A percentile compares a stretch with the other conserved stretches of the same genome.
Conservation (phyloP, 1,140 invertebrate species). For the Heliconius nattereri region DNA sequence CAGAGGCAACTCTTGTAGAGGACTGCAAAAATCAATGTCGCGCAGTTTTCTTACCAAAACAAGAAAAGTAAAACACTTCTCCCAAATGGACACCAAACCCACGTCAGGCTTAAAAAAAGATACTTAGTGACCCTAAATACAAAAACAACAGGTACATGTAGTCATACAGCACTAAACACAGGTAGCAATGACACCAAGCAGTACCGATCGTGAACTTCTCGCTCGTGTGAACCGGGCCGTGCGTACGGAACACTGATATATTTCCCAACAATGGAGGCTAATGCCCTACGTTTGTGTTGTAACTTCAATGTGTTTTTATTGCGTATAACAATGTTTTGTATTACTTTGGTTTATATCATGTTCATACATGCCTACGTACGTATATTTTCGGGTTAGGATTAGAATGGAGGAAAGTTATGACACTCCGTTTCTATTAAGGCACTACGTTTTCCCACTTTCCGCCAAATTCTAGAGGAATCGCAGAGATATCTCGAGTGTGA, state of each 20-base stretch:
- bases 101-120: no score
- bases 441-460: no score
- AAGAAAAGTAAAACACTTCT: no score
- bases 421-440: not conserved
- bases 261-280: constrained; percentile 42
- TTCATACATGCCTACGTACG: no score
- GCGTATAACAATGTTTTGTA: constrained; percentile 4
- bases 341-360: not conserved
- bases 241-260: constrained; percentile 41
- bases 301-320: constrained; percentile 31
- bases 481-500: no score
- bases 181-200: constrained; percentile 28
- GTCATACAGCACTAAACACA: not conserved
- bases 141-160: not conserved
- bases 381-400: not conserved
- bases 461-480: no score
- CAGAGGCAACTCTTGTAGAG: no score
- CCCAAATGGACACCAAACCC: no score
- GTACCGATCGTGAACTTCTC: constrained; percentile 47
- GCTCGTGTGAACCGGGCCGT: constrained; percentile 44
- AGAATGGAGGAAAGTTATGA: no score
- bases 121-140: no score
- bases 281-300: constrained; percentile 25
- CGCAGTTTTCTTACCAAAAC: no score
- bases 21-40: no score